phyloP scores from a whole-genome alignment of 1,140 invertebrate species.

The Lanistes nyassanus region DNA sequence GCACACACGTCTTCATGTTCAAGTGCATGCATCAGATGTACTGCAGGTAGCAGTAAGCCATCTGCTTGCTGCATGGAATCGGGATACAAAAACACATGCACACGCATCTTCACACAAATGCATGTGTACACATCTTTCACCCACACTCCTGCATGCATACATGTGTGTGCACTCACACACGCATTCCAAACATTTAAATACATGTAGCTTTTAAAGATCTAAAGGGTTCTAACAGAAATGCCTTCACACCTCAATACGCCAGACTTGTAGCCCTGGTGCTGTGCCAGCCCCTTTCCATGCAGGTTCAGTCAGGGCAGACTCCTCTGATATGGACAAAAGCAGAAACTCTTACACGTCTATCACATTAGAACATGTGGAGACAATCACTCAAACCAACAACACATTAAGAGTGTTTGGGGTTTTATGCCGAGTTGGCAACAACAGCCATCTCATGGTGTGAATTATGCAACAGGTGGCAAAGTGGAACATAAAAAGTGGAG shows the following conservation, averaged over 20 bases:
- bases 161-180: neutral
- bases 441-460: too few species aligned
- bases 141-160: too few species aligned
- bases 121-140: too few species aligned
- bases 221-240: neutral
- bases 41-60: neutral
- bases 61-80: neutral
- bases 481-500: too few species aligned
- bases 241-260: conserved; percentile 26
- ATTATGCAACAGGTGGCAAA: too few species aligned
- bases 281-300: conserved; percentile 65
- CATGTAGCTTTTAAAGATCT: neutral
- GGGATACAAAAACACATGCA: neutral
- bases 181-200: neutral
- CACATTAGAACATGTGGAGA: too few species aligned
- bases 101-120: neutral
- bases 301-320: conserved; percentile 49
- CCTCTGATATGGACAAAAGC: conserved; percentile 40
- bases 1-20: neutral
- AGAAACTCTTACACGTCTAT: neutral
- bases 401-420: too few species aligned
- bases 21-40: neutral
- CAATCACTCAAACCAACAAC: too few species aligned
- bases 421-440: too few species aligned
- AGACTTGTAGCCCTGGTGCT: conserved; percentile 62